These are phyloP conservation scores for Drosophila prosaltans DNA, from an alignment of 1,140 invertebrate genomes.

Conservation along the genomic window DNA sequence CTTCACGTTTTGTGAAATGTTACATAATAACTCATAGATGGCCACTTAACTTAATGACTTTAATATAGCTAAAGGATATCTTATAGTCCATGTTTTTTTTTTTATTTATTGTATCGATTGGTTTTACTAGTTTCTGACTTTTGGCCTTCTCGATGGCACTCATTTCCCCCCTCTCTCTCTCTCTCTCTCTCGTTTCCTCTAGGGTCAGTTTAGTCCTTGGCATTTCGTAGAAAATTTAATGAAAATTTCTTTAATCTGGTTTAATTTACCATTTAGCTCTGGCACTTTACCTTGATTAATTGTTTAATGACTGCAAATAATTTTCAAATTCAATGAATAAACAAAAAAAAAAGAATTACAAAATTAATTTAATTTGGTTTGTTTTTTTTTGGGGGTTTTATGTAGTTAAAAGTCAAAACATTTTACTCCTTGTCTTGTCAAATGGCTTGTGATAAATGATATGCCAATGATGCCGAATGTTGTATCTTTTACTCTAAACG, in stretches of 20 bases:
- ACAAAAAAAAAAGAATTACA: not conserved
- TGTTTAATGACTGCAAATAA: constrained; percentile 5
- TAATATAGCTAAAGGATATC: not conserved
- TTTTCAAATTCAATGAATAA: constrained; percentile 1
- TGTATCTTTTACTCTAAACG: not conserved
- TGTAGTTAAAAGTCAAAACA: constrained; percentile 11
- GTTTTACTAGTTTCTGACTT: constrained; percentile 1
- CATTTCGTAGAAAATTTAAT: not conserved
- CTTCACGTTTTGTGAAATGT: too few relatives aligned
- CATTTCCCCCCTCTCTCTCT: not conserved
- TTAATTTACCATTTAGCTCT: not conserved
- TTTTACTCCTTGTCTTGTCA: constrained; percentile 10
- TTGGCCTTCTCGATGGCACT: not conserved
- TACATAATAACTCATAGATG: too few relatives aligned
- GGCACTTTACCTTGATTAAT: not conserved
- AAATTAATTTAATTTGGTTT: not conserved
- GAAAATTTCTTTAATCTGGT: not conserved
- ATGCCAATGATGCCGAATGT: constrained; percentile 3
- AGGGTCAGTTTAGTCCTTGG: not conserved
- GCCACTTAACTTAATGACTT: too few relatives aligned
- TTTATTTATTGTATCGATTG: not conserved
- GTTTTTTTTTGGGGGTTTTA: not conserved
- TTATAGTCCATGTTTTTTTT: not conserved
- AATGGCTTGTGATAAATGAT: constrained; percentile 2
- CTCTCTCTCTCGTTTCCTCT: not conserved